These are phyloP conservation scores for Lagorchestes hirsutus DNA, from an alignment of 2,797 vertebrate species.

Conservation along the genomic window DNA sequence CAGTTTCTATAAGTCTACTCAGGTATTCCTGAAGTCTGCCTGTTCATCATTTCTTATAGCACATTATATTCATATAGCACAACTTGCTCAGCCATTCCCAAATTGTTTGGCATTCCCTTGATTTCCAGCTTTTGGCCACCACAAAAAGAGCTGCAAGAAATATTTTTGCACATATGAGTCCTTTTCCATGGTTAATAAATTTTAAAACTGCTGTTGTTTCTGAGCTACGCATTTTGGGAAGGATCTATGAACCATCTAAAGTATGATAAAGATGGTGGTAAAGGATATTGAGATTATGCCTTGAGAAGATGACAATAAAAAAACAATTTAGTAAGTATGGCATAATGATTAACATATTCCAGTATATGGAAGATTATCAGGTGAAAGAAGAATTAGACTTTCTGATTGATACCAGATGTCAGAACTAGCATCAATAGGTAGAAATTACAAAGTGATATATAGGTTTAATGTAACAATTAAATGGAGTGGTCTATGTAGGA, in stretches of 20 bases:
- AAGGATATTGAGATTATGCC: neutral
- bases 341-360: neutral
- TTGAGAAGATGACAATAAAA: neutral
- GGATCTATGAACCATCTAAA: neutral
- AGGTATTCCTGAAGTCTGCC: no score
- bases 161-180: no score
- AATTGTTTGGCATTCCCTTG: no score
- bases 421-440: neutral
- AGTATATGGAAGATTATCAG: neutral
- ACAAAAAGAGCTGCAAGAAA: no score
- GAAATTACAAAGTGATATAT: neutral
- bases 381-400: neutral
- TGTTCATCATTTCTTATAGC: no score
- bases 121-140: no score
- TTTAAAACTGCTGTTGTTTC: neutral
- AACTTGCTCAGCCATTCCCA: no score
- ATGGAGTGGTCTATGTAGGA: neutral
- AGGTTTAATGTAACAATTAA: neutral
- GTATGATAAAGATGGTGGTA: neutral
- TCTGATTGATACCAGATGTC: neutral
- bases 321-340: neutral
- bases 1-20: no score
- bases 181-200: neutral
- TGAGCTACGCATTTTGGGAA: neutral
- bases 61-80: no score